Conservation (phyloP, 2,888 invertebrate species). For the Leptogaster cylindrica region DNA sequence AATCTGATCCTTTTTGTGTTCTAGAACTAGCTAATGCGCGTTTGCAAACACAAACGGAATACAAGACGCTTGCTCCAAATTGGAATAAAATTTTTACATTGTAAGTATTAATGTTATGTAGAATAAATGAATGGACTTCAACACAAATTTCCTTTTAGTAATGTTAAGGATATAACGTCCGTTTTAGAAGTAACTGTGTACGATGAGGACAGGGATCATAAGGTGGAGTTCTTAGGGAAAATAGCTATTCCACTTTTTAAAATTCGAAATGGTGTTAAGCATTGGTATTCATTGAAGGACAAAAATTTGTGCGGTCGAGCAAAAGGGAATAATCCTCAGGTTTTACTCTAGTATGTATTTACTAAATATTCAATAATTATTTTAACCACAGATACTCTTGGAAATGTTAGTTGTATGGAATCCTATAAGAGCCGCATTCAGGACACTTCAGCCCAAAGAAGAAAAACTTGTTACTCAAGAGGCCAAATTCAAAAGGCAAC, state of each 20-base stretch:
- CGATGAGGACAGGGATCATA: conserved; percentile 97
- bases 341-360: conserved; percentile 44
- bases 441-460: conserved; percentile 94
- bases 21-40: conserved; percentile 93
- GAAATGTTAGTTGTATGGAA: conserved; percentile 95
- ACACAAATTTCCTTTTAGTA: conserved; percentile 63
- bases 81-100: conserved; percentile 99
- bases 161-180: conserved; percentile 95
- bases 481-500: conserved; percentile 92
- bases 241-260: conserved; percentile 84
- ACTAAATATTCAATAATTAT: not conserved
- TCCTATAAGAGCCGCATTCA: conserved; percentile 85
- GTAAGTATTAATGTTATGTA: conserved; percentile 66
- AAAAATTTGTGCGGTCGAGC: conserved; percentile 87
- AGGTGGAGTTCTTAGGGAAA: conserved; percentile 96
- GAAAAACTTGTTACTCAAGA: conserved; percentile 94
- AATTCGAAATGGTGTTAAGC: conserved; percentile 87
- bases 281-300: conserved; percentile 97
- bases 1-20: conserved; percentile 98
- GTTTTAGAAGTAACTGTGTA: conserved; percentile 94
- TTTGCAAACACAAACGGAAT: conserved; percentile 97
- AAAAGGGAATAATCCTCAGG: conserved; percentile 88
- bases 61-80: conserved; percentile 93
- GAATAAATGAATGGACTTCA: not conserved
- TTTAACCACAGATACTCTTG: conserved; percentile 73